Base-by-base conservation (phyloP, 2,888 invertebrate species). In the Elegia similella region DNA sequence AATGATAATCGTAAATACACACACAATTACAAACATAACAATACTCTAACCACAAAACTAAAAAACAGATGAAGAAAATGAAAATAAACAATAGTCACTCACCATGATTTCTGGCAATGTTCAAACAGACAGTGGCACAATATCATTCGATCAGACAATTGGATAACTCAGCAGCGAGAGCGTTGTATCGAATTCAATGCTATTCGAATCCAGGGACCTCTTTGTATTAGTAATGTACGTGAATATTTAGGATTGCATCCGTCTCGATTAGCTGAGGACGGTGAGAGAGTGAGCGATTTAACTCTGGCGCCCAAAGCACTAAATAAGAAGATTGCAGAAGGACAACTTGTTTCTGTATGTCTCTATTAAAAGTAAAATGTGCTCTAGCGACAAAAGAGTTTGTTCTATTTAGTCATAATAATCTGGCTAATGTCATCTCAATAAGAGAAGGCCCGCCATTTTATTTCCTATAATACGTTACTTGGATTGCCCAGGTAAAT, bases 111-210 rank as follows among this genome's bases (percentile, higher is more conserved):
- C 65, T 60, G 65, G 66, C 59, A 66, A 66, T 68, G 71, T 67
- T 73, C 79, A 78, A 67, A 67, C 72, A 78, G 74, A 75, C 75
- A 62, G 68, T 77, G 73, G 68, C 73, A 68, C 77, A 83, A 78
- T 79, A 74, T 76, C 80, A 84, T 84, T 79, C 68, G 72, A 67
- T 62, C 62, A 67, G 69, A 72, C 68, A 72, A 71, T 66, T 59
- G 58, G 64, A 69, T 67, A 61, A 65, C 57, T 60, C 63, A 60
- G 56, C 59, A 61, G 65, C 67, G 64, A 1, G 29, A 43, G 38
- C 17, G 7, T 34, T 34, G 32, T 50, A 32, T 32, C 34, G 23
- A 32, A 52, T 23, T 38, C 23, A 17, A 17, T 29, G 42, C 48
- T 38, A 56, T 42, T 55, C 47, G 16, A 56, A 16, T 48, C 13